Base-by-base conservation (phyloP, 2,797 vertebrate species). In the Gymnoscopelus microlampas region DNA sequence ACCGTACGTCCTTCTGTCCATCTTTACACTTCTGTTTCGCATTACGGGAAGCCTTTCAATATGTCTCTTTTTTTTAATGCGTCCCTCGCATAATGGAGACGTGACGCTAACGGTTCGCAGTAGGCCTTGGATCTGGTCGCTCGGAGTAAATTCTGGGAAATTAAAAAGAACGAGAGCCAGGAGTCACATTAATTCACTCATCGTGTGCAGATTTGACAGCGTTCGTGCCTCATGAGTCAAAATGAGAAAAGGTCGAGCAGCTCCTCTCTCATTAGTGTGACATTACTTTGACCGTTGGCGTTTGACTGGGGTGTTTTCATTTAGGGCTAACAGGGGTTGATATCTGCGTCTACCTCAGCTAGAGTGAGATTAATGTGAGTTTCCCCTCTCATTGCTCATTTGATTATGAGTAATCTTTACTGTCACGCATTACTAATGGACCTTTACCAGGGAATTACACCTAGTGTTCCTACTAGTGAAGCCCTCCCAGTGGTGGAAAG, bases 11-110 rank as follows among this genome's bases (percentile, higher is more conserved):
- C 77, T 68, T 86, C 77, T 81, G 81, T 58, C 60, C 55, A 19
- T 77, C 81, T 82, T 1, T 5, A 5, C 76, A 73, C 68, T 67
- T 85, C 76, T 84, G 85, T 73, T 89, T 85, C 73, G 63, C 65
- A 77, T 84, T 84, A 77, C 71, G 66, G 60, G 79, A 79, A 77
- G 73, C 58, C 65, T 78, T 78, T 81, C 29, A 55, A 49, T 61
- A n/a, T 63, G 60, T 50, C 64, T 70, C 54, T 13, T 76, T 69
- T 72, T 69, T 72, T 57, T 70, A 68, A 13, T 44, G 60, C 53
- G 60, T 44, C 39, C 75, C 74, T 80, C 3, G 54, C 32, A 55
- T 73, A 63, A 76, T 10, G 2, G 26, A 75, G 70, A 64, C 19
- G 2, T 44, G 63, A 70, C 26, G 61, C 76, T 60, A 66, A 12